Percentiles rank a stretch among this genome's conserved stretches.
Conservation (phyloP, 2,113 vertebrate species). For the Labeo catla region DNA sequence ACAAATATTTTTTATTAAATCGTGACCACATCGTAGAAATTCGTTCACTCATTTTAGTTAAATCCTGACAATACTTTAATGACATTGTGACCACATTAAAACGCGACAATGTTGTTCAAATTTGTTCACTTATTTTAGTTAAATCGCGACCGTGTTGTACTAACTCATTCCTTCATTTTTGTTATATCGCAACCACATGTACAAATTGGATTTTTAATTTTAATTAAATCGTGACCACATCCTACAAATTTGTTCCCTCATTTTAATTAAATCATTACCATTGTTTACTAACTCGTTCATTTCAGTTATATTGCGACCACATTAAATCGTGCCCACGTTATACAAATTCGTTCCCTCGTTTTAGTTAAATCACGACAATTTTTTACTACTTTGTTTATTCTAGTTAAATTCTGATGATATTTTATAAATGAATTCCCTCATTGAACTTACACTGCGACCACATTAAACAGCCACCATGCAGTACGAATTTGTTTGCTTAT, state of each 20-base stretch:
- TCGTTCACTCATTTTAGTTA: background rate
- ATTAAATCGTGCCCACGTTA: background rate
- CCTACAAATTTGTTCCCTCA: too few species aligned
- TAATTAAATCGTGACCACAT: background rate
- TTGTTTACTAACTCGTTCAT: background rate
- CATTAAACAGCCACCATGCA: background rate
- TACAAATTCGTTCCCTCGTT: background rate
- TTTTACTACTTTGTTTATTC: background rate
- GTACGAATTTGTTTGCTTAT: background rate
- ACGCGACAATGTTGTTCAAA: background rate
- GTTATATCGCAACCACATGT: too few species aligned
- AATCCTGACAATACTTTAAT: too few species aligned
- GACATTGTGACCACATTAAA: background rate
- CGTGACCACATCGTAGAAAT: too few species aligned
- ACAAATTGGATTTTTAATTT: too few species aligned
- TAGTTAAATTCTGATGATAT: too few species aligned
- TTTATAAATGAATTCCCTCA: too few species aligned
- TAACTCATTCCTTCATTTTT: too few species aligned
- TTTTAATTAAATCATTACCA: too few species aligned
- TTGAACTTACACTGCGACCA: background rate
- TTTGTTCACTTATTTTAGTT: too few species aligned
- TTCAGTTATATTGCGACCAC: background rate
- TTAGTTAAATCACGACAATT: background rate
- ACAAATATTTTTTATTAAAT: too few species aligned
- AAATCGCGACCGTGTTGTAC: too few species aligned